Percentiles rank a stretch among this genome's conserved stretches.
Conservation (phyloP, 2,888 invertebrate species). For the Drosophila diplacantha region DNA sequence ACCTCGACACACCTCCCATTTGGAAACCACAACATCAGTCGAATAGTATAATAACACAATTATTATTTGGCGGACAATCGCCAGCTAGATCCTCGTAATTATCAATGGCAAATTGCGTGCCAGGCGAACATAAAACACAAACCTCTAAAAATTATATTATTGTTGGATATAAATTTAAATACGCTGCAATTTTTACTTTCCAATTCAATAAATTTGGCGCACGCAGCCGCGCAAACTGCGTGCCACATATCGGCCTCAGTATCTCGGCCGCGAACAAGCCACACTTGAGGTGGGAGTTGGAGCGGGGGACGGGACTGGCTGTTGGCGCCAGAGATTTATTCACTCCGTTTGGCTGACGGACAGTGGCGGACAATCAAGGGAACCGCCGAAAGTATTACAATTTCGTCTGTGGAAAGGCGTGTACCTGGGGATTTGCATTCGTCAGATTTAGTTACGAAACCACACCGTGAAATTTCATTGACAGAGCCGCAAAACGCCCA, state of each 20-base stretch:
- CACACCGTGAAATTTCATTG: conserved; percentile 47
- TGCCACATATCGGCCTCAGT: conserved; percentile 29
- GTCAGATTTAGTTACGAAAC: conserved; percentile 47
- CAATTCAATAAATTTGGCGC: conserved; percentile 65
- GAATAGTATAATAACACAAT: conserved; percentile 33
- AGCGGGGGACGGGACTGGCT: background rate
- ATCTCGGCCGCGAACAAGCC: conserved; percentile 30
- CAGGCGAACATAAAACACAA: conserved; percentile 43
- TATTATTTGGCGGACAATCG: conserved; percentile 35
- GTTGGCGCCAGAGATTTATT: conserved; percentile 46
- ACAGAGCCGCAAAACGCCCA: conserved; percentile 51
- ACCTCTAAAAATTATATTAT: conserved; percentile 40
- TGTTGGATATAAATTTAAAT: conserved; percentile 65
- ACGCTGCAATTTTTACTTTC: conserved; percentile 65
- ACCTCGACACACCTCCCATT: conserved; percentile 42
- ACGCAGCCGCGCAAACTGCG: conserved; percentile 50
- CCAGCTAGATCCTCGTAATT: conserved; percentile 48
- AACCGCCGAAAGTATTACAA: conserved; percentile 42
- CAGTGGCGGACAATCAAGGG: conserved; percentile 43
- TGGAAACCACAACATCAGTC: conserved; percentile 43
- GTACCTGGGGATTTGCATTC: conserved; percentile 51
- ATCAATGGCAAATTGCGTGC: conserved; percentile 56
- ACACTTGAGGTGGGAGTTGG: conserved; percentile 17
- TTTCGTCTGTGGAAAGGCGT: conserved; percentile 34
- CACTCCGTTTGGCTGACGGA: conserved; percentile 43